These are phyloP conservation scores for Perca fluviatilis DNA, from an alignment of 2,113 vertebrate species.

Conservation along the genomic window DNA sequence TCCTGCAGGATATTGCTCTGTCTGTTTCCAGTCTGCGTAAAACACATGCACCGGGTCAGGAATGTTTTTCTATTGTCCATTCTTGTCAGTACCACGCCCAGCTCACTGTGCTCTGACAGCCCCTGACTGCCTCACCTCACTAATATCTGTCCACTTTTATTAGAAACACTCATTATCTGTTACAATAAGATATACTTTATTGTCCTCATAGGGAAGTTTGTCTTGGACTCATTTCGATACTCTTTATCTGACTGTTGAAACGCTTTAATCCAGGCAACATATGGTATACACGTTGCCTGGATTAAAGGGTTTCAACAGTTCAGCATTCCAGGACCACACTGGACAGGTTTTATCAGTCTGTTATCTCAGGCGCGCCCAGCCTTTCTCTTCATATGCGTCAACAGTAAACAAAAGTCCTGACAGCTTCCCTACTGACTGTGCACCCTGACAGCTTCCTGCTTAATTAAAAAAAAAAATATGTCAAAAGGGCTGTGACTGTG, in stretches of 20 bases:
- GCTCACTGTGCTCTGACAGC: neutral
- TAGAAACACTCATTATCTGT: too few species aligned
- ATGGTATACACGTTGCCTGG: too few species aligned
- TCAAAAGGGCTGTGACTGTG: neutral
- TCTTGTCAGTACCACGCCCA: constrained; percentile 24
- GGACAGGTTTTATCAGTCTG: constrained; percentile 27
- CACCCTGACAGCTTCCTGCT: neutral
- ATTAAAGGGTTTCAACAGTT: neutral
- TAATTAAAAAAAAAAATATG: neutral
- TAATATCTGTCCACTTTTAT: neutral
- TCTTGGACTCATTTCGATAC: too few species aligned
- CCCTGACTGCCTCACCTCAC: neutral
- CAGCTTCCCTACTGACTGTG: neutral
- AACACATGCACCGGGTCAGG: neutral
- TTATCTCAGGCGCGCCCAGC: constrained; percentile 38
- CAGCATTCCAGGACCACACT: constrained; percentile 40
- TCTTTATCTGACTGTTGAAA: neutral
- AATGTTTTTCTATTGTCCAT: constrained; percentile 47
- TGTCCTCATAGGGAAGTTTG: too few species aligned
- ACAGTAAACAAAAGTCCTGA: neutral
- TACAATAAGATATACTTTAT: too few species aligned
- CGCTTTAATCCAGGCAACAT: neutral
- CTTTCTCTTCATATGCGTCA: neutral
- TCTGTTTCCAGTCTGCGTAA: neutral
- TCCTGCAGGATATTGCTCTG: constrained; percentile 49